phyloP scores from a whole-genome alignment of 2,113 vertebrate species.

The Pluvianellus socialis region DNA sequence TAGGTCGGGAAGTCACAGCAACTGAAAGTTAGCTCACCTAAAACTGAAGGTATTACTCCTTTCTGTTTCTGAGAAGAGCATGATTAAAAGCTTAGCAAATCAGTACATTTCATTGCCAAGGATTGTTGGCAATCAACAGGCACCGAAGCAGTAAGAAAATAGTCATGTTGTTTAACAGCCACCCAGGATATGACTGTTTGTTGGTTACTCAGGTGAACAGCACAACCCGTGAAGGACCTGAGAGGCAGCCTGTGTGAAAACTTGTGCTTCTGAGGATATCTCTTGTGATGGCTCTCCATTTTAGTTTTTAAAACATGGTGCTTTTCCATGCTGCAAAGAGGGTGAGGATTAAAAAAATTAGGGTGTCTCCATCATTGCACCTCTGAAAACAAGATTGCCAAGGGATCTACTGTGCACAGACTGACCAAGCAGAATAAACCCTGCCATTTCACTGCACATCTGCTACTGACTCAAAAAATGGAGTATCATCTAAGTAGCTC shows the following conservation, averaged over 20 bases:
- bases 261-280: neutral
- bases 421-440: neutral
- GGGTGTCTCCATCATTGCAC: neutral
- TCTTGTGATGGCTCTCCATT: neutral
- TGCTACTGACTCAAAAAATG: neutral
- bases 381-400: neutral
- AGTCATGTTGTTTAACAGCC: neutral
- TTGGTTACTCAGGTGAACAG: neutral
- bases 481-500: neutral
- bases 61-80: neutral
- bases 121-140: neutral
- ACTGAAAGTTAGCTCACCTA: neutral
- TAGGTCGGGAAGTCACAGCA: neutral
- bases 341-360: neutral
- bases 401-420: neutral
- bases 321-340: neutral
- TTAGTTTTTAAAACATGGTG: neutral
- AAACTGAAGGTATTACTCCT: neutral
- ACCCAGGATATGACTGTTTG: accelerated
- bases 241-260: neutral
- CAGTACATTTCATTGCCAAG: neutral
- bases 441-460: neutral
- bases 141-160: neutral
- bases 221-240: neutral
- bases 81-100: neutral